Evolutionary conservation across 2,113 vertebrate genomes (phyloP).

Genomic region (Origma solitaria): DNA sequence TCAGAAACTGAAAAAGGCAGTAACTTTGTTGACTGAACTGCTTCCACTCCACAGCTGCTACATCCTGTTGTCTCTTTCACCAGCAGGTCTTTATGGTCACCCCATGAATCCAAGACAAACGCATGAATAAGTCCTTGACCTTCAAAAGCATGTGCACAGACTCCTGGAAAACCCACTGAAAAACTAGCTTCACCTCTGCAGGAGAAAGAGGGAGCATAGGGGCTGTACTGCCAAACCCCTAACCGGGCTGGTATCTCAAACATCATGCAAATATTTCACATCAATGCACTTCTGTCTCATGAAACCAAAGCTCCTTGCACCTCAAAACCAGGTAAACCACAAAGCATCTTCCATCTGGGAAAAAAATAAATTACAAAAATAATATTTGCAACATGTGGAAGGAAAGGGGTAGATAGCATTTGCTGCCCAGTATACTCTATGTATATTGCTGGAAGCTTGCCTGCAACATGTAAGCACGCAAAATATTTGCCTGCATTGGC

Average conservation of each 20-base stretch:
- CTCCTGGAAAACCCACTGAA: rapidly evolving
- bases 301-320: background rate
- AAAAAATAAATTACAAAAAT: background rate
- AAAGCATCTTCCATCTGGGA: background rate
- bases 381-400: background rate
- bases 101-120: background rate
- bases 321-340: background rate
- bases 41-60: background rate
- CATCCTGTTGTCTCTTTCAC: background rate
- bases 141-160: background rate
- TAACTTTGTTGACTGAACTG: background rate
- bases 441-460: background rate
- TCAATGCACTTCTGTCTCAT: background rate
- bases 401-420: background rate
- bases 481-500: background rate
- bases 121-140: background rate
- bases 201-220: background rate
- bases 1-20: background rate
- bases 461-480: background rate
- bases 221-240: background rate
- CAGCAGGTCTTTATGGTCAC: background rate
- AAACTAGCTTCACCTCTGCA: background rate
- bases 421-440: background rate
- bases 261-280: background rate
- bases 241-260: background rate